Conservation (phyloP, 2,113 vertebrate genomes). For the Tyrannus savana region DNA sequence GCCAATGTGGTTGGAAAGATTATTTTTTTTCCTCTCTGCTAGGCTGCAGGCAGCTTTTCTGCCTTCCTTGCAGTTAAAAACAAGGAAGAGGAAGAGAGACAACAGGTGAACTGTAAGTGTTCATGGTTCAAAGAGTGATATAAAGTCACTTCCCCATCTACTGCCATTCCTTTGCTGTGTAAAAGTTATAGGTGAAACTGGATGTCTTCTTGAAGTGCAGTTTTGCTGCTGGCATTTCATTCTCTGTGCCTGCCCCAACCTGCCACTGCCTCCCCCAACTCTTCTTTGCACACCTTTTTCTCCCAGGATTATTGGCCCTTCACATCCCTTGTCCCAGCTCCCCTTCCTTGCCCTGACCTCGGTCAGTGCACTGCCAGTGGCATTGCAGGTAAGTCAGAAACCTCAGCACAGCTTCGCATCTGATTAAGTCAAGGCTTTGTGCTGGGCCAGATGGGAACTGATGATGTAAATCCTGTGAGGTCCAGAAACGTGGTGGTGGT, state of each 20-base stretch:
- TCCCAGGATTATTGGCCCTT: neutral
- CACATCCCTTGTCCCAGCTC: neutral
- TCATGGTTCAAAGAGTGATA: neutral
- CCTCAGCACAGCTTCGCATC: neutral
- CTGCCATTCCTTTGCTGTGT: neutral
- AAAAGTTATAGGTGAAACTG: neutral
- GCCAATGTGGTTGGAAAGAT: neutral
- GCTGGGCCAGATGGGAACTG: neutral
- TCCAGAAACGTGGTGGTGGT: fast-evolving
- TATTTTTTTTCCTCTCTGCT: neutral
- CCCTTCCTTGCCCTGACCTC: neutral
- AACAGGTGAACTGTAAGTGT: neutral
- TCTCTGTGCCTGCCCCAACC: neutral
- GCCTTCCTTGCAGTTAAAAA: neutral
- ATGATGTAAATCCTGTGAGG: fast-evolving
- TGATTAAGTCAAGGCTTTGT: neutral
- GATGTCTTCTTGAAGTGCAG: neutral
- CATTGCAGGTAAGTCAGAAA: neutral
- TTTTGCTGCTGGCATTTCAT: neutral
- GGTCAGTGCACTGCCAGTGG: too few relatives aligned
- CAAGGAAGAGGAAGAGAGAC: neutral
- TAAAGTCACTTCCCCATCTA: neutral
- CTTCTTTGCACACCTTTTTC: neutral
- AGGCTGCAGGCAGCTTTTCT: neutral
- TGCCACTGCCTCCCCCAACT: neutral